These are phyloP conservation scores for Thaleichthys pacificus DNA, from an alignment of 2,797 vertebrate genomes.

Conservation along the genomic window DNA sequence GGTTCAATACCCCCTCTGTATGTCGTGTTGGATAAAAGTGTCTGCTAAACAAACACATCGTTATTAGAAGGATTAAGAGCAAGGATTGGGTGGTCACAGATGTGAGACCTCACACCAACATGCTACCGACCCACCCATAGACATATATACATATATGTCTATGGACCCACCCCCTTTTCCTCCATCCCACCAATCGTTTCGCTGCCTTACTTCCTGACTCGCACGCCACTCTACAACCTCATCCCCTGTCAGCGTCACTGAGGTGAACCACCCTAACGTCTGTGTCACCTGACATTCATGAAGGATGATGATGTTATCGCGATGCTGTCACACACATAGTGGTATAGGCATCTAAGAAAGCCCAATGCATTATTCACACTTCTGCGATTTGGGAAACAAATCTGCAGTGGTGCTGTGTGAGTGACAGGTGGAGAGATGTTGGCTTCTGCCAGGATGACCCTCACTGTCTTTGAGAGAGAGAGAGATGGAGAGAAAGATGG, in stretches of 20 bases:
- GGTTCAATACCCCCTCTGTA: too few relatives aligned
- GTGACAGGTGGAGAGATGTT: conserved; percentile 16
- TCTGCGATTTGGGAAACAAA: neutral
- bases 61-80: too few relatives aligned
- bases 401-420: neutral
- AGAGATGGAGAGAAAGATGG: neutral
- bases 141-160: too few relatives aligned
- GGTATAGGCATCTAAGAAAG: too few relatives aligned
- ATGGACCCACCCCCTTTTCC: neutral
- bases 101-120: conserved; percentile 9
- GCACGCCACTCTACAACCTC: too few relatives aligned
- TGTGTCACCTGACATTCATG: neutral
- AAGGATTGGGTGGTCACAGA: neutral
- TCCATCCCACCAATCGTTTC: too few relatives aligned
- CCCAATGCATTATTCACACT: too few relatives aligned
- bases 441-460: neutral
- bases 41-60: too few relatives aligned
- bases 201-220: neutral
- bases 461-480: conserved; percentile 1
- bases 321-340: too few relatives aligned
- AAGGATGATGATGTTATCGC: too few relatives aligned
- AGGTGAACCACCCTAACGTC: neutral
- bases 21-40: too few relatives aligned
- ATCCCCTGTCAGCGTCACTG: neutral
- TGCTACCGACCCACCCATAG: neutral